A percentile compares a stretch with the other conserved stretches of the same genome.
Conservation (phyloP, 2,113 vertebrate genomes). For the Coryphaenoides rupestris region DNA sequence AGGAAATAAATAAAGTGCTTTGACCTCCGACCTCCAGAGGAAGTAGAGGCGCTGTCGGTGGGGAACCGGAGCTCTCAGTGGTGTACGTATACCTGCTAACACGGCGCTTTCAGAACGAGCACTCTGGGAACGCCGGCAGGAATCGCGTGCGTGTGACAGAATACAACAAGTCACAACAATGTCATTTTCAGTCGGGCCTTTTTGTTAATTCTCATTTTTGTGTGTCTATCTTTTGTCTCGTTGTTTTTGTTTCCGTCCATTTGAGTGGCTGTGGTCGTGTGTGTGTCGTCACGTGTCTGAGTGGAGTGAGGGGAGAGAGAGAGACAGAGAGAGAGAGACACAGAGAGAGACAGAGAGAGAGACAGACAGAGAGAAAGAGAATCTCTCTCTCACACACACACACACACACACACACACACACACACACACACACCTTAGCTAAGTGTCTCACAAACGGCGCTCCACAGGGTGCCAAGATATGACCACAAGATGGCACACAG, state of each 20-base stretch:
- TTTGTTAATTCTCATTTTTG: too few relatives aligned
- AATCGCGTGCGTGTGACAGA: neutral
- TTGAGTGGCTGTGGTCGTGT: too few relatives aligned
- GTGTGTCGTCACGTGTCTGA: too few relatives aligned
- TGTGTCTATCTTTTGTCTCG: too few relatives aligned
- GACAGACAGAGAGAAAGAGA: too few relatives aligned
- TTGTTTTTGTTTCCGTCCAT: too few relatives aligned
- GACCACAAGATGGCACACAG: constrained; percentile 20
- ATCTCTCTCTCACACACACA: neutral
- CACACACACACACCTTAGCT: too few relatives aligned
- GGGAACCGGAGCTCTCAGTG: constrained; percentile 7
- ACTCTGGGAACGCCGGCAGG: neutral
- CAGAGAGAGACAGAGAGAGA: too few relatives aligned
- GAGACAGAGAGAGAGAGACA: too few relatives aligned
- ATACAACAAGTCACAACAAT: too few relatives aligned
- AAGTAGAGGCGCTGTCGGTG: constrained; percentile 11
- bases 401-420: neutral
- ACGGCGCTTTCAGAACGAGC: constrained; percentile 7
- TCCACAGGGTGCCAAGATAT: constrained; percentile 32
- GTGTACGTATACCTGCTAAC: constrained; percentile 5
- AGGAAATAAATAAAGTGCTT: constrained; percentile 18
- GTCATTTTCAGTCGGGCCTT: too few relatives aligned
- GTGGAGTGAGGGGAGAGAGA: too few relatives aligned
- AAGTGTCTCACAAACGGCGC: constrained; percentile 28
- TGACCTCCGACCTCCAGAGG: constrained; percentile 15